A percentile compares a stretch with the other conserved stretches of the same genome.
phyloP scores from a whole-genome alignment of 2,113 vertebrate species.

The Phalacrocorax pelagicus region DNA sequence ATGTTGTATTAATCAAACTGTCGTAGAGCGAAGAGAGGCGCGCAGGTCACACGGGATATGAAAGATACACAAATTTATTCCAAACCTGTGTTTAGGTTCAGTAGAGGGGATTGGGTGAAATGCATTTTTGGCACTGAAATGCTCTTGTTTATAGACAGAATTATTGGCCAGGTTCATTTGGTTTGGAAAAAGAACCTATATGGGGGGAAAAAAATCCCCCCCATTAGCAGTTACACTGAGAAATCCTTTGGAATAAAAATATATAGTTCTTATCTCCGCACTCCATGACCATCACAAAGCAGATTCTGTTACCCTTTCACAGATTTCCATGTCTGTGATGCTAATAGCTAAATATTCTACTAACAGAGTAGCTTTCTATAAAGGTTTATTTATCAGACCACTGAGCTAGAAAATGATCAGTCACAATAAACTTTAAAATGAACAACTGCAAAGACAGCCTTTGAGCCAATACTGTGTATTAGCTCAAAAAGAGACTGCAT shows the following conservation, averaged over 20 bases:
- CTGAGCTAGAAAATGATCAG: constrained; percentile 28
- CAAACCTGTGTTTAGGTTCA: background rate
- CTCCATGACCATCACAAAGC: background rate
- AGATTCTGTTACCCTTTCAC: background rate
- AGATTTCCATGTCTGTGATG: background rate
- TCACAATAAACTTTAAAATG: background rate
- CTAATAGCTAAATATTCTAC: background rate
- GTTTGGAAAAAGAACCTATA: background rate
- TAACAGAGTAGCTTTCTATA: background rate
- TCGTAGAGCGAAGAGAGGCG: accelerated
- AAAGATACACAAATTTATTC: background rate
- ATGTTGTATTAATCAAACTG: background rate
- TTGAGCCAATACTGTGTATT: background rate
- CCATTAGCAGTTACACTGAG: background rate
- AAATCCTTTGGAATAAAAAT: background rate
- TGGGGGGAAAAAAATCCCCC: accelerated
- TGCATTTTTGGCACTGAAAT: background rate
- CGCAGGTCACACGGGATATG: background rate
- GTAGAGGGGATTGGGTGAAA: background rate
- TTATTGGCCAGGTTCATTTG: background rate
- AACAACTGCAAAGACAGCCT: background rate
- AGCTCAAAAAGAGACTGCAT: background rate
- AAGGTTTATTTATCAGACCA: constrained; percentile 25
- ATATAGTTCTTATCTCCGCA: background rate
- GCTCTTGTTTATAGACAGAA: background rate